Base-by-base conservation (phyloP, 2,113 vertebrate species). In the Meleagris gallopavo region DNA sequence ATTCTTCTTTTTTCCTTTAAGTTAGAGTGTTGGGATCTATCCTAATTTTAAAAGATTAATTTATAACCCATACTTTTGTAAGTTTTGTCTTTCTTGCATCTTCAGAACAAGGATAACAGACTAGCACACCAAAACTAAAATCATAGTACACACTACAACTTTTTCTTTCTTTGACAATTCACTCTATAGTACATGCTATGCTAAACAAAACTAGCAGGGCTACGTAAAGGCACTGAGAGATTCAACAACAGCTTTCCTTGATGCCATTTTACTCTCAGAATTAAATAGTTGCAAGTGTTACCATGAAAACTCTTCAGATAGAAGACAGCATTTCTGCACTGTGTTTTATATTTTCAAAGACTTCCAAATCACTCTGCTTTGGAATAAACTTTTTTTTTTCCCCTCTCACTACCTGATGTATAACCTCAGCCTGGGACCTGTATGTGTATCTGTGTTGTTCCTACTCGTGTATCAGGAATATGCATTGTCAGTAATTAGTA, bases 1-100 rank as follows among this genome's bases (percentile, higher is more conserved):
- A 93, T 86, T 83, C 13, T 88, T 89, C 45, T 82, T 45, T 88
- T 54, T 94, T 92, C 92, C 66, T 61, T 93, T 72, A 72, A 48
- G 34, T 52, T 12, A 57, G 32, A 62, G 8, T 64, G 22, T 77
- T 7, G 18, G 8, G 12, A 45, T 71, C 57, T 24, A 43, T 30
- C 22, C 29, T 45, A 0, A 86, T 32, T 54, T 50, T 14, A 88
- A 94, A 89, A 18, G 2, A 43, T 32, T 34, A 48, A 79, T 85
- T 91, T 85, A 58, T 77, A 46, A 11, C 16, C 11, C 1, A 1
- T 73, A 73, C 18, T 83, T 87, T 80, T 70, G 29, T 25, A 86
- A 32, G 18, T 1, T 3, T 55, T 65, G 36, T 21, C 27, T 79
- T 72, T 43, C 55, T 85, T 70, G 32, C 75, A 48, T 46, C 54